Base-by-base conservation (phyloP, 2,113 vertebrate species). In the Calidris pygmaea region DNA sequence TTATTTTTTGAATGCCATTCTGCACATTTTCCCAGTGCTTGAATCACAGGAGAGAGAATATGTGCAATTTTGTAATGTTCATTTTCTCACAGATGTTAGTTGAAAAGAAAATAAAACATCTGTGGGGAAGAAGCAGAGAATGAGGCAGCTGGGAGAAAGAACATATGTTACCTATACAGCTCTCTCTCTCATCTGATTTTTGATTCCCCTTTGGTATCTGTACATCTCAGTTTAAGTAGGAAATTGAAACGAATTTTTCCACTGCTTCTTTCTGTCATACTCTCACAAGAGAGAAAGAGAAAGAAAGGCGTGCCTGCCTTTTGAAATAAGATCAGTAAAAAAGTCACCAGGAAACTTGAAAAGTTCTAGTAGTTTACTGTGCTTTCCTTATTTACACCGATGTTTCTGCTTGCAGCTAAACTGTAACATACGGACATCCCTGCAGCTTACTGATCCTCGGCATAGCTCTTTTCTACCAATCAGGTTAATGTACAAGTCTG, bases 101-200 rank as follows among this genome's bases (percentile, higher is more conserved):
- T 85, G 45, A 85, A 85, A 92, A 92, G 56, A 91, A 90, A 94
- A 89, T 43, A 92, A 85, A 93, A 79, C 39, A 87, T 79, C 74
- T 85, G 71, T 87, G 30, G 17, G 48, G 52, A 93, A 66, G 53
- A 96, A 53, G 29, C 22, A 90, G 53, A 83, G 53, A 85, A 73
- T 68, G 75, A 93, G 43, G 18, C 85, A 87, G 47, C 71, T 76
- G 78, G 67, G 85, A 82, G 32, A 87, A 93, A 89, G 56, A 92
- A 16, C 78, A 85, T 76, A 63, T 82, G 45, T 58, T 79, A 79
- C 29, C 77, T 89, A 72, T n/a, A 41, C 32, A 87, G 29, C 74
- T 91, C 15, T 21, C 19, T 88, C 26, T 23, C 53, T 82, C 32
- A 60, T 70, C 37, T 76, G 67, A 85, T 63, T 85, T 90, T 39